Conservation (phyloP, 2,888 invertebrate genomes). For the Drosophila limbata region DNA sequence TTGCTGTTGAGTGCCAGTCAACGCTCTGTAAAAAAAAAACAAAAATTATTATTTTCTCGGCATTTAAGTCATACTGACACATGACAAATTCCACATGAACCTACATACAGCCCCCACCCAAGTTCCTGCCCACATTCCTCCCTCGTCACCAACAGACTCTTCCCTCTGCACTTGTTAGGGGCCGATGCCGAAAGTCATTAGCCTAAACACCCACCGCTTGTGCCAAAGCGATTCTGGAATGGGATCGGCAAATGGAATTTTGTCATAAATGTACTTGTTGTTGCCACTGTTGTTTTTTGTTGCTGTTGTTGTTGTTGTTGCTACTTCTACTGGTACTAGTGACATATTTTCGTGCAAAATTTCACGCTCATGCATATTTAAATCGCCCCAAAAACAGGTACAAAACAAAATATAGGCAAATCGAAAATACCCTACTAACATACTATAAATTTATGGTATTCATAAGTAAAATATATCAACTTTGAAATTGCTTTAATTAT, state of each 20-base stretch:
- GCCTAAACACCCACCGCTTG: slow-evolving; percentile 74
- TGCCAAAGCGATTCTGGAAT: slow-evolving; percentile 37
- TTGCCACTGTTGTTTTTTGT: slow-evolving; percentile 17
- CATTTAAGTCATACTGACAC: slow-evolving; percentile 81
- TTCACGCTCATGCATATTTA: slow-evolving; percentile 78
- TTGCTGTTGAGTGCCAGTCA: slow-evolving; percentile 15
- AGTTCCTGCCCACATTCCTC: not conserved
- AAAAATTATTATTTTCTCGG: slow-evolving; percentile 72
- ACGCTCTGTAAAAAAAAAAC: slow-evolving; percentile 16
- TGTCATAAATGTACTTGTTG: slow-evolving; percentile 72
- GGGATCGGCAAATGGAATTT: slow-evolving; percentile 76
- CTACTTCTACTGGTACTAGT: slow-evolving; percentile 50
- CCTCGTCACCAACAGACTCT: not conserved
- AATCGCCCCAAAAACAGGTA: slow-evolving; percentile 41
- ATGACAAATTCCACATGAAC: slow-evolving; percentile 78
- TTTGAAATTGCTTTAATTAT: too few relatives aligned
- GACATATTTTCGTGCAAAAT: slow-evolving; percentile 78
- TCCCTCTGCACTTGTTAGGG: slow-evolving; percentile 1
- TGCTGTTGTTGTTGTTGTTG: slow-evolving; percentile 23
- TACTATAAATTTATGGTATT: not conserved
- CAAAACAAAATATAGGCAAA: not conserved
- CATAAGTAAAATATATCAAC: too few relatives aligned
- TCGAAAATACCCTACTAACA: slow-evolving; percentile 25
- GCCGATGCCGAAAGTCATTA: slow-evolving; percentile 73
- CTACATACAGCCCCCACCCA: slow-evolving; percentile 34